Conservation (phyloP, 1,140 invertebrate genomes). For the Triops longicaudatus region DNA sequence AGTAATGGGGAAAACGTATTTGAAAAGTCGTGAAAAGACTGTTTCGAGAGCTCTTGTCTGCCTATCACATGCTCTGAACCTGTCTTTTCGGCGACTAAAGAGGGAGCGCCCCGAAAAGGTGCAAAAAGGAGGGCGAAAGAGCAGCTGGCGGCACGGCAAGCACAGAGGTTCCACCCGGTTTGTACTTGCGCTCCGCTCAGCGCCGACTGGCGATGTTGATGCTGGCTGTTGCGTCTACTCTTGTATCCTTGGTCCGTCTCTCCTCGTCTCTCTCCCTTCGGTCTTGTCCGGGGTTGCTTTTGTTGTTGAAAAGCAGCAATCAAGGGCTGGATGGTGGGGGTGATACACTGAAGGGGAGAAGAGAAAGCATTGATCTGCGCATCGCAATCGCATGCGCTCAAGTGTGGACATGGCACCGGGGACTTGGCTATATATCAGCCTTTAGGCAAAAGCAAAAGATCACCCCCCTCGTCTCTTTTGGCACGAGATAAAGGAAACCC, state of each 20-base stretch:
- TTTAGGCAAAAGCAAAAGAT: background rate
- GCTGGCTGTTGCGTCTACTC: background rate
- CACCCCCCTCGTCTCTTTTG: background rate
- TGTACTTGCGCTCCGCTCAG: background rate
- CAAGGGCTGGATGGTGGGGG: background rate
- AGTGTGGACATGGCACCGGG: background rate
- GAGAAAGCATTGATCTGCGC: conserved; percentile 14
- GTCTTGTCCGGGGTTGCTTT: background rate
- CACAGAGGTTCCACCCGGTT: background rate
- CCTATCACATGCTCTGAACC: background rate
- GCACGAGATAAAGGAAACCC: background rate
- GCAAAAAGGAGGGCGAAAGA: background rate
- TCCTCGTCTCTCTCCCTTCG: background rate
- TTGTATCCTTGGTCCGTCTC: background rate
- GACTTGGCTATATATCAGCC: background rate
- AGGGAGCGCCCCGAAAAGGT: background rate
- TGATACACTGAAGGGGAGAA: background rate
- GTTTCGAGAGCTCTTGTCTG: background rate
- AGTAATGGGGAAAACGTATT: background rate
- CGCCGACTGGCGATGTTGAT: background rate
- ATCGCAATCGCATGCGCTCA: background rate
- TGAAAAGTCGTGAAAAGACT: background rate
- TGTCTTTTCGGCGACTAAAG: background rate
- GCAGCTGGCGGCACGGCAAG: background rate
- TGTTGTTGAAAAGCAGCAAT: conserved; percentile 15